Percentiles rank a stretch among this genome's conserved stretches.
Conservation (phyloP, 2,888 invertebrate genomes). For the Vannuccia rotundouncinata region DNA sequence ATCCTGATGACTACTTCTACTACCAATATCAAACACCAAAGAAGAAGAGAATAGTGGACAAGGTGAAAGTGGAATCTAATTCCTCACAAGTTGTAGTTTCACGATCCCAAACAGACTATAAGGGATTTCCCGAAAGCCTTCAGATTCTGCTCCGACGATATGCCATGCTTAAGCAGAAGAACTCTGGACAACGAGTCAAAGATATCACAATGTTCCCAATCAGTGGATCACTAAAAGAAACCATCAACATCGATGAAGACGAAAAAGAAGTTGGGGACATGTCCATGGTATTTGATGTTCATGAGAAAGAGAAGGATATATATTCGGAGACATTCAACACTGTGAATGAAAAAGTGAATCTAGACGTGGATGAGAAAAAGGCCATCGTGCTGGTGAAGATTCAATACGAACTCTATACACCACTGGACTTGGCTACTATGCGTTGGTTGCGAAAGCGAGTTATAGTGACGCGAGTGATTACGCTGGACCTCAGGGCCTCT, state of each 20-base stretch:
- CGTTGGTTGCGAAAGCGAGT: background rate
- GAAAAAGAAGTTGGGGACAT: background rate
- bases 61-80: background rate
- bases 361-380: background rate
- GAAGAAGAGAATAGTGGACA: background rate
- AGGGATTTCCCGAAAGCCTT: background rate
- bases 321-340: background rate
- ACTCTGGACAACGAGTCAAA: background rate
- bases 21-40: background rate
- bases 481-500: background rate
- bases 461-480: background rate
- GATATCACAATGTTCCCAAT: background rate
- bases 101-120: too few relatives aligned
- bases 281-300: constrained; percentile 1
- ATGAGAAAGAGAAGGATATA: background rate
- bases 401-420: background rate
- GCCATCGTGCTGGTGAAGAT: background rate
- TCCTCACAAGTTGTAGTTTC: background rate
- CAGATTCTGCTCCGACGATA: background rate
- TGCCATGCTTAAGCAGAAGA: background rate
- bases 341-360: constrained; percentile 1
- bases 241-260: constrained; percentile 1
- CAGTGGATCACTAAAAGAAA: background rate
- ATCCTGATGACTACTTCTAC: constrained; percentile 1
- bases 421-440: background rate